A percentile compares a stretch with the other conserved stretches of the same genome.
Evolutionary conservation across 2,888 invertebrate species (phyloP).

Genomic region (Drosophila diplacantha): DNA sequence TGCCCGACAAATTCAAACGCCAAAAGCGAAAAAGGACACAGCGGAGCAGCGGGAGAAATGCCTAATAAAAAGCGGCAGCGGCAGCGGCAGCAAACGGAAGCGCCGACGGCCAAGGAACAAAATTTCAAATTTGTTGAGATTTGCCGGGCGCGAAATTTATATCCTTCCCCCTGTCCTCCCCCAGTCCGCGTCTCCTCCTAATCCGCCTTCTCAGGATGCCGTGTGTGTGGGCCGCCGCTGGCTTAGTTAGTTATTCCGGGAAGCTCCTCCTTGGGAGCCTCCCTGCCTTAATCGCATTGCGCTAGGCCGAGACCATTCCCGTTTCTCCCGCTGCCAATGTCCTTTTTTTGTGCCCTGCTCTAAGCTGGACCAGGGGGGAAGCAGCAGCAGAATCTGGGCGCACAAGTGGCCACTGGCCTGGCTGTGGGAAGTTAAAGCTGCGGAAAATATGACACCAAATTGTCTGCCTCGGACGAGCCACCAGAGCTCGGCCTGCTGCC

Average conservation of each 20-base stretch:
- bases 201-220: conserved; percentile 10
- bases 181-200: conserved; percentile 9
- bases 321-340: conserved; percentile 2
- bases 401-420: conserved; percentile 37
- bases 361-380: conserved; percentile 18
- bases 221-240: conserved; percentile 20
- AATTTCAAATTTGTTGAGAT: conserved; percentile 64
- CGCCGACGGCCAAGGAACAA: conserved; percentile 52
- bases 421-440: conserved; percentile 70
- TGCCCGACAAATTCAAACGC: conserved; percentile 60
- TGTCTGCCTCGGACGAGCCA: conserved; percentile 39
- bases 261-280: conserved; percentile 9
- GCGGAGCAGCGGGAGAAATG: conserved; percentile 22
- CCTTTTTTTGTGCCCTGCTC: conserved; percentile 1
- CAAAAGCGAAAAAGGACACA: conserved; percentile 47
- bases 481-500: conserved; percentile 31
- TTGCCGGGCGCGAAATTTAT: conserved; percentile 66
- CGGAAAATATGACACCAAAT: conserved; percentile 74
- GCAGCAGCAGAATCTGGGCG: conserved; percentile 28
- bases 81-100: conserved; percentile 51
- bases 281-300: conserved; percentile 56
- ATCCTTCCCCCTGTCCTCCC: conserved; percentile 51
- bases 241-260: conserved; percentile 31
- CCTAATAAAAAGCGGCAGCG: conserved; percentile 39
- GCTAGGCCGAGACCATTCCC: conserved; percentile 47